Evolutionary conservation across 2,888 invertebrate genomes (phyloP).

Genomic region (Julus scanicus): DNA sequence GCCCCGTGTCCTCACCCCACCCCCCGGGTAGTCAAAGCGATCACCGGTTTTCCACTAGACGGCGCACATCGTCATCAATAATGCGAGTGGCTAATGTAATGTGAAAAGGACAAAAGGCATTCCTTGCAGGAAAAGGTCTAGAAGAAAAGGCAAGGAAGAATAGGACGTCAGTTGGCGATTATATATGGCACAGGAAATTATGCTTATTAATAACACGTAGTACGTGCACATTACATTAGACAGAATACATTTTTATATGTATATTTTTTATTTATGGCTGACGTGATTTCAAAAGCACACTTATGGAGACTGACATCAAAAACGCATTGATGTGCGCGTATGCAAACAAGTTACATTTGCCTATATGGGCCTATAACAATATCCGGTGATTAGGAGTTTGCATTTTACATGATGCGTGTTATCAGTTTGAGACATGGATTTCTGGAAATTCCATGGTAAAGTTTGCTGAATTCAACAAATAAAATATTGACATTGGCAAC

Average conservation of each 20-base stretch:
- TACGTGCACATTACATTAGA: background rate
- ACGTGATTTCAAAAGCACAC: background rate
- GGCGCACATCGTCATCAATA: slow-evolving; percentile 51
- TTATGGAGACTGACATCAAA: background rate
- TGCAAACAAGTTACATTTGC: slow-evolving; percentile 41
- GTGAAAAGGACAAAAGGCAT: slow-evolving; percentile 30
- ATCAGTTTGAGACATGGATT: no score
- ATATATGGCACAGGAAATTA: slow-evolving; percentile 50
- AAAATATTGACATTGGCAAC: no score
- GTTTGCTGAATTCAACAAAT: no score
- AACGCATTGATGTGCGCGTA: slow-evolving; percentile 1
- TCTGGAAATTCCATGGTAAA: no score
- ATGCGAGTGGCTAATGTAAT: slow-evolving; percentile 15
- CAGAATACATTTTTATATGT: background rate
- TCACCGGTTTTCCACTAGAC: slow-evolving; percentile 51
- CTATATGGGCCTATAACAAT: background rate
- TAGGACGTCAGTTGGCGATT: slow-evolving; percentile 30
- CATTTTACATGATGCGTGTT: background rate
- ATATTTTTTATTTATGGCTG: slow-evolving; percentile 6
- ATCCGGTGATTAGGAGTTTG: slow-evolving; percentile 31
- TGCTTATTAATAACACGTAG: slow-evolving; percentile 49
- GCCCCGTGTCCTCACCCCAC: background rate
- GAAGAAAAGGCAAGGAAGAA: slow-evolving; percentile 28
- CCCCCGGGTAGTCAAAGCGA: slow-evolving; percentile 44
- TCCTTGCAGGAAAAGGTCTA: slow-evolving; percentile 27